Base-by-base conservation (phyloP, 64 coral and sea anemone species). In the Montipora capricornis region DNA sequence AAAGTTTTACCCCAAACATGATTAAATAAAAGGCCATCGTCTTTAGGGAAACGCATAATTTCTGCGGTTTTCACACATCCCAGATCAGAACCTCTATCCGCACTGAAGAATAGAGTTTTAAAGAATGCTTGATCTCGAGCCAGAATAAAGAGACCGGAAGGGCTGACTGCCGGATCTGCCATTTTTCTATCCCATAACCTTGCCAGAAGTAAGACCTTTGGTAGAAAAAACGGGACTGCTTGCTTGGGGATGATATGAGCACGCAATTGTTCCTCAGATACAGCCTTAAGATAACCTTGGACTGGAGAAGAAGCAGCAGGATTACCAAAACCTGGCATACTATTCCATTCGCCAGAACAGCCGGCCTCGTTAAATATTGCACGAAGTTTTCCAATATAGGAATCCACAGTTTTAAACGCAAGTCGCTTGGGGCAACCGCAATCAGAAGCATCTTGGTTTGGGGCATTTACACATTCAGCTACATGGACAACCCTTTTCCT, bases 331-430 rank as follows among this genome's bases (percentile, higher is more conserved):
- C 82, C 29, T 29, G 68, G 61, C 61, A 60, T 16, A 11, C n/a
- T 20, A 57, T 85, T 68, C 55, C 82, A 85, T 19, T 85, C 82
- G 13, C 82, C 82, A 20, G 82, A 16, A 14, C 82, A 19, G 19
- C 82, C 82, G 14, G 19, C 19, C 19, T 3, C 58, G 19, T 85
- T 85, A 64, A 85, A 85, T 20, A 85, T 85, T 19, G 82, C 49
- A 22, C 82, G 55, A 60, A 85, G 51, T 64, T 85, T 85, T 20
- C 82, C 82, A 61, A 85, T 64, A 62, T 4, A 68, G 44, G 82
- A 85, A 85, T 85, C 82, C 13, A 85, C 55, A 8, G 82, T 64
- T 20, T 68, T 68, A 68, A 24, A 75, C 20, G 62, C 62, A 3
- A 87, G 58, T 24, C 83, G 83, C 8, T 46, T 70, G 16, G 86